Conservation (phyloP, 37 sponge, comb jelly and placozoan species). For the Diacarnus erythraeanus region DNA sequence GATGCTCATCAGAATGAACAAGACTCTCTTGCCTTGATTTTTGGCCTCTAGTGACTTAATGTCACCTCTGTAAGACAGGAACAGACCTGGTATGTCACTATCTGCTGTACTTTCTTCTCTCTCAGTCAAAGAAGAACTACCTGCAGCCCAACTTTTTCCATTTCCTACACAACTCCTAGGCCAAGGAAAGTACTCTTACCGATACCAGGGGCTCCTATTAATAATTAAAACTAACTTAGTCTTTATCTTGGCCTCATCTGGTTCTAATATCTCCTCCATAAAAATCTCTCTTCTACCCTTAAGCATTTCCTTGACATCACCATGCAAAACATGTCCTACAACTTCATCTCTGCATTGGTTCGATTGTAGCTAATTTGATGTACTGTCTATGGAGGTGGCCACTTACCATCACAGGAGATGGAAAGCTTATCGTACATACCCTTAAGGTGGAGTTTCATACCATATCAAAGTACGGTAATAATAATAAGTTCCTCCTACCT, state of each 20-base stretch:
- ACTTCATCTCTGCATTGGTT: not conserved
- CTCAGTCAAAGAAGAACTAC: conserved; percentile 25
- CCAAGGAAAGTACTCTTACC: conserved; percentile 39
- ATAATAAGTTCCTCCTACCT: no score
- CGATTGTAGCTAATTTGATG: conserved; percentile 15
- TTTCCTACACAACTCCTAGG: conserved; percentile 21
- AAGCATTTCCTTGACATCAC: conserved; percentile 9
- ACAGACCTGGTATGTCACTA: conserved; percentile 2
- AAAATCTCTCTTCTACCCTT: not conserved
- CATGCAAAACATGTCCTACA: conserved; percentile 6
- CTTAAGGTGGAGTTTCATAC: not conserved
- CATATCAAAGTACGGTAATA: not conserved
- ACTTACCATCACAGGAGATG: not conserved
- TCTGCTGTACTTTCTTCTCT: conserved; percentile 25
- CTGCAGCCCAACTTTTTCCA: not conserved
- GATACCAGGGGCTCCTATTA: conserved; percentile 27
- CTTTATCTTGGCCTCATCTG: not conserved
- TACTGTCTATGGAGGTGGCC: not conserved
- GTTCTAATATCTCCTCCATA: not conserved
- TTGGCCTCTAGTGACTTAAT: not conserved
- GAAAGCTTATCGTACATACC: not conserved
- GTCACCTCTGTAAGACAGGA: not conserved
- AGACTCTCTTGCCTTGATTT: conserved; percentile 19
- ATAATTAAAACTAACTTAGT: conserved; percentile 5
- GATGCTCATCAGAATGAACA: conserved; percentile 37